A percentile compares a stretch with the other conserved stretches of the same genome.
These are phyloP conservation scores for Sinocyclocheilus anophthalmus DNA, from an alignment of 2,113 vertebrate species.

Conservation along the genomic window DNA sequence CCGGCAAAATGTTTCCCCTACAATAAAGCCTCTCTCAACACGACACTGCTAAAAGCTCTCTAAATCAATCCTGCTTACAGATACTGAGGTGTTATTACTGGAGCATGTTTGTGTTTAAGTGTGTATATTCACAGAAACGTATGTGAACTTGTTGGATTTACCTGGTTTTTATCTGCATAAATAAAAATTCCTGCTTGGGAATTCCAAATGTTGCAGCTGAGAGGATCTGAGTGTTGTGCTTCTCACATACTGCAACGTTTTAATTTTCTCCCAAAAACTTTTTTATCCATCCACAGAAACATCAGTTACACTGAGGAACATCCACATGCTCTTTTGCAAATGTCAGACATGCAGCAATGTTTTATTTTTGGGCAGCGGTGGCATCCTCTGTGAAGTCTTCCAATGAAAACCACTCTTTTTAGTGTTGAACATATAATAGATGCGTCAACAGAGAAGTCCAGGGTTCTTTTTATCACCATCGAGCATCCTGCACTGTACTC, in stretches of 20 bases:
- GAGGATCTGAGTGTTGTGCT: neutral
- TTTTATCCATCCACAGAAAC: neutral
- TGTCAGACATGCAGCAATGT: neutral
- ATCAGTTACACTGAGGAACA: neutral
- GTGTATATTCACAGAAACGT: neutral
- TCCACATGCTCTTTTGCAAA: neutral
- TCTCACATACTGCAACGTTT: neutral
- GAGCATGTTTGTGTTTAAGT: neutral
- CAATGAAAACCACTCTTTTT: neutral
- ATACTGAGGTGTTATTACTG: slow-evolving; percentile 14
- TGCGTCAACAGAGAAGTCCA: neutral
- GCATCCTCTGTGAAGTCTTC: neutral
- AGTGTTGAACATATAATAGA: neutral
- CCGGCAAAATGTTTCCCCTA: slow-evolving; percentile 1
- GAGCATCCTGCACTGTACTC: neutral
- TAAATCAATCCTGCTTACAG: slow-evolving; percentile 1
- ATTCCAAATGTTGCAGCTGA: neutral
- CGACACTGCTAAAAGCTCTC: slow-evolving; percentile 11
- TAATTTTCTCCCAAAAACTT: neutral
- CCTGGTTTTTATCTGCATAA: neutral
- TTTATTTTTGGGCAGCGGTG: neutral
- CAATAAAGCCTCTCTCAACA: slow-evolving; percentile 18
- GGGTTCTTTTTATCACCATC: neutral
- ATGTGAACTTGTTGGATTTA: neutral
- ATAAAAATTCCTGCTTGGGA: neutral